Base-by-base conservation (phyloP, 2,888 invertebrate species). In the Fissipunctia ypsillon region DNA sequence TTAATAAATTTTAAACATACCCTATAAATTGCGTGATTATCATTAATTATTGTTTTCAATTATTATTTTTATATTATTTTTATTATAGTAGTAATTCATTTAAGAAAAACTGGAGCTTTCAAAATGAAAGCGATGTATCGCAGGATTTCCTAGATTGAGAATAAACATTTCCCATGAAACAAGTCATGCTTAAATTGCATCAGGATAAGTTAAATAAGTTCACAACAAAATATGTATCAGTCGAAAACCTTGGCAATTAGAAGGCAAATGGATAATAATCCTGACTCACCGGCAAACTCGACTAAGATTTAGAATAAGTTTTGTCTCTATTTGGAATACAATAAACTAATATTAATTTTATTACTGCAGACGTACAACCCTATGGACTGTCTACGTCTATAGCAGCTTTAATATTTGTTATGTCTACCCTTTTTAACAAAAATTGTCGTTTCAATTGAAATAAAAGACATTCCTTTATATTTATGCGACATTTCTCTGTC, bases 371-470 rank as follows among this genome's bases (percentile, higher is more conserved):
- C 54, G 54, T 41, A 54, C 54, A 60, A 38, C 52, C 28, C 54
- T 56, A 31, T 19, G 19, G 52, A 48, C 66, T 14, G 6, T 35
- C 25, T 65, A 19, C 50, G 25, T 78, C 70, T 82, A 70, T 57
- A 25, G 65, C 61, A 61, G 45, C 67, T 78, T 41, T 59, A 56
- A 61, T 72, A 65, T 84, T 84, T 84, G 78, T 84, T 78, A 65
- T 75, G 84, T 83, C 84, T 84, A 83, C 69, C 74, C 70, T 73
- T 81, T 73, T 68, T 72, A 71, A 84, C 69, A 63, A 74, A 71
- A 78, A 70, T 22, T 74, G 35, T 50, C 69, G 61, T 68, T 73
- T 84, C 69, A 69, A 75, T 72, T 67, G 69, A 60, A 72, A 78
- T 75, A 81, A 74, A 74, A 74, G 73, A 66, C 73, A 70, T 84